phyloP scores from a whole-genome alignment of 2,797 vertebrate species.

The Mormyrus proboscirostris region DNA sequence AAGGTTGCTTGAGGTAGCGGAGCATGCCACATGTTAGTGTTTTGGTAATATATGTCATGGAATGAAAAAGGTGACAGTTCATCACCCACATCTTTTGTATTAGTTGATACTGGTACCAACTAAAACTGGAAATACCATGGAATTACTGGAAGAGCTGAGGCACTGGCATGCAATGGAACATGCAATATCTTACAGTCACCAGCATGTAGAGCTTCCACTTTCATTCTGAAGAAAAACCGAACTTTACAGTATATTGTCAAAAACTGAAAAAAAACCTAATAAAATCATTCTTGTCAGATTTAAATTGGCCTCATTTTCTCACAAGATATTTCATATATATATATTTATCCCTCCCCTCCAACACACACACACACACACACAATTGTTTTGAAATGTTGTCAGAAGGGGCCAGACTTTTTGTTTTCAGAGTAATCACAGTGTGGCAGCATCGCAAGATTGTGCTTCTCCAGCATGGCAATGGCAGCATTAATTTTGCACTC shows the following conservation, averaged over 20 bases:
- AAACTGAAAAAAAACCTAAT: not conserved
- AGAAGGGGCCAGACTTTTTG: not conserved
- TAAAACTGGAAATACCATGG: not conserved
- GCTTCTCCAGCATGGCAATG: not conserved
- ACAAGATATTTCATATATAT: not conserved
- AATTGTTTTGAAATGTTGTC: conserved; percentile 30
- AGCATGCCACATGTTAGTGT: not conserved
- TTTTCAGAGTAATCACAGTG: not conserved
- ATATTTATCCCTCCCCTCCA: not conserved
- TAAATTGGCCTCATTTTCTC: not conserved
- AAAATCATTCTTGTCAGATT: not conserved
- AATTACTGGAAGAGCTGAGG: not conserved
- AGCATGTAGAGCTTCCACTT: not conserved
- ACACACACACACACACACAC: not conserved
- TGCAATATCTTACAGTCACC: not conserved
- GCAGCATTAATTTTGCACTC: conserved; percentile 23
- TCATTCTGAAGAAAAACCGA: not conserved
- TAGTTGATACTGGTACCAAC: not conserved
- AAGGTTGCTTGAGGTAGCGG: not conserved
- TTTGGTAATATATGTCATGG: not conserved
- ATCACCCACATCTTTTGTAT: not conserved
- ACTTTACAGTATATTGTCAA: not conserved
- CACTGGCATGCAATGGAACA: not conserved
- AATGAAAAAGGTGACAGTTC: not conserved
- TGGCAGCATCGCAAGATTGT: not conserved